Conservation (phyloP, 2,888 invertebrate genomes). For the Catocala fraxini region DNA sequence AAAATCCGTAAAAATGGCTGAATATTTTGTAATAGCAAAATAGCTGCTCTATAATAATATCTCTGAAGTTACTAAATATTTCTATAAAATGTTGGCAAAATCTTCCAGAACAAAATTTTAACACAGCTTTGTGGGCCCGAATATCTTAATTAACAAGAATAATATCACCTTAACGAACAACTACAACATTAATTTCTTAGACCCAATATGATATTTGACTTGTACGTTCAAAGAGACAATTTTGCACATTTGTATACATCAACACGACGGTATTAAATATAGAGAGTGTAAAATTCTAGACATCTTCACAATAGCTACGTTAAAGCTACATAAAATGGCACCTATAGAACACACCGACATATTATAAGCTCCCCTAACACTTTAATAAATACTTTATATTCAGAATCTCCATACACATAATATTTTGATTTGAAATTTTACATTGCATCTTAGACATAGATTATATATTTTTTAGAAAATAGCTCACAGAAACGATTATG, state of each 20-base stretch:
- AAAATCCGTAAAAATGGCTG: conserved; percentile 13
- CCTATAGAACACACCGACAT: conserved; percentile 74
- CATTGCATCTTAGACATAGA: conserved; percentile 2
- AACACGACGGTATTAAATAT: conserved; percentile 10
- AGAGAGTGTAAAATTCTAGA: conserved; percentile 42
- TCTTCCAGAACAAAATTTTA: not conserved
- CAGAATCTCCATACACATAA: not conserved
- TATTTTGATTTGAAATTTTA: conserved; percentile 11
- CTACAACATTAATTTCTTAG: not conserved
- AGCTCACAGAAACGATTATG: no score
- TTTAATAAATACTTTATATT: conserved; percentile 23
- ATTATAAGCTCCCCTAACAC: conserved; percentile 60
- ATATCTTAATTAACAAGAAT: not conserved
- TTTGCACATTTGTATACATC: not conserved
- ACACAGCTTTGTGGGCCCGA: not conserved
- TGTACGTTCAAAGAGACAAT: not conserved
- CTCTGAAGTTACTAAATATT: conserved; percentile 7
- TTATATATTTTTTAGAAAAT: not conserved
- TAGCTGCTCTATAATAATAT: conserved; percentile 13
- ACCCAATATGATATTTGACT: not conserved
- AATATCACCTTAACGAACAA: no score
- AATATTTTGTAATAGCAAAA: conserved; percentile 34
- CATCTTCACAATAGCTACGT: conserved; percentile 38
- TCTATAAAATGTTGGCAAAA: conserved; percentile 4
- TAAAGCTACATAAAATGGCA: conserved; percentile 64